Percentiles rank a stretch among this genome's conserved stretches.
phyloP scores from a whole-genome alignment of 2,113 vertebrate genomes.

The Phyllostomus hastatus region DNA sequence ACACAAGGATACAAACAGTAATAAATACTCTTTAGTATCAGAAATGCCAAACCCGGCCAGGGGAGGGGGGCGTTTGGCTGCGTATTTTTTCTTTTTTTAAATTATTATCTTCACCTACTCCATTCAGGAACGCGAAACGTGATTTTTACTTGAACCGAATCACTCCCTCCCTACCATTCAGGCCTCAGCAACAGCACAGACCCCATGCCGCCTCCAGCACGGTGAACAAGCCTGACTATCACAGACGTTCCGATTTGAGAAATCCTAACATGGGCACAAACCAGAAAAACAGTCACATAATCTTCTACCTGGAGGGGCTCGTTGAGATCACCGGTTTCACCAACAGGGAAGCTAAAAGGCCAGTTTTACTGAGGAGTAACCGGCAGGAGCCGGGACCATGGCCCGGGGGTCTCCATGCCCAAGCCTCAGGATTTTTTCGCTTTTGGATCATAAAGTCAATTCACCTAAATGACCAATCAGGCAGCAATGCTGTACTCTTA shows the following conservation, averaged over 20 bases:
- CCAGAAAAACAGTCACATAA: not conserved
- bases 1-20: not conserved
- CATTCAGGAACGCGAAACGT: not conserved
- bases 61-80: too few relatives aligned
- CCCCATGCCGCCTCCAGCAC: fast-evolving
- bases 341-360: not conserved
- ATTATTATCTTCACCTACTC: not conserved
- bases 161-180: not conserved
- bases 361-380: not conserved
- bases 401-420: not conserved
- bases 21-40: not conserved
- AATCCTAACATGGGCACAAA: not conserved
- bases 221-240: not conserved
- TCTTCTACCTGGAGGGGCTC: not conserved
- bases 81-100: not conserved
- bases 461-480: not conserved
- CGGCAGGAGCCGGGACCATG: not conserved
- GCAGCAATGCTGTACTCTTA: not conserved
- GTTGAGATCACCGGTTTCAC: not conserved
- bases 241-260: not conserved
- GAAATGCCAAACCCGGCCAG: not conserved
- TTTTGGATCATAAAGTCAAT: not conserved
- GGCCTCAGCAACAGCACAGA: not conserved
- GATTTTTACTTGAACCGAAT: not conserved
- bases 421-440: not conserved